Evolutionary conservation across 30 jellyfish, hydroid and myxozoan genomes (phyloP).

Genomic region (Turritopsis dohrnii): DNA sequence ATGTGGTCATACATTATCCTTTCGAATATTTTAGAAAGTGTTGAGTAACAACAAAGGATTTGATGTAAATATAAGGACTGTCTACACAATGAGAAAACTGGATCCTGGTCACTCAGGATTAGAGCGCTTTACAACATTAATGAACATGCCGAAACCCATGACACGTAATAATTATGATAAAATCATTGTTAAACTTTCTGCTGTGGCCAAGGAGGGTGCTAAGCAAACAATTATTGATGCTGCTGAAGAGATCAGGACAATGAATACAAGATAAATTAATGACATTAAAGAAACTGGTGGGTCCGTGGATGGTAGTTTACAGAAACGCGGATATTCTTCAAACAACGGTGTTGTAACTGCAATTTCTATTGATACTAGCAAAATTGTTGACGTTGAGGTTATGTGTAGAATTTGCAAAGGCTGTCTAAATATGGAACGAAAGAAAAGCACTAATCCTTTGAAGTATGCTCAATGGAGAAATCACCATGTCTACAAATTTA

Average conservation of each 20-base stretch:
- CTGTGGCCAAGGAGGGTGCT: neutral
- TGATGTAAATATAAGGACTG: neutral
- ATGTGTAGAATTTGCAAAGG: conserved; percentile 23
- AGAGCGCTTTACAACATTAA: neutral
- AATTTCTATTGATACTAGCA: conserved; percentile 28
- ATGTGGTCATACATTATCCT: too few relatives aligned
- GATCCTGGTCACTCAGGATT: neutral
- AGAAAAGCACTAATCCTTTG: neutral
- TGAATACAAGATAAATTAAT: neutral
- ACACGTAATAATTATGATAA: conserved; percentile 17
- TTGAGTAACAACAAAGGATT: neutral
- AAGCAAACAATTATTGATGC: neutral
- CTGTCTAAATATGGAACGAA: neutral
- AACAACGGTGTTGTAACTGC: neutral
- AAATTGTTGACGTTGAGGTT: neutral
- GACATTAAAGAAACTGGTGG: conserved; percentile 23
- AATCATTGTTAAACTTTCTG: neutral
- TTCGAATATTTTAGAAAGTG: neutral
- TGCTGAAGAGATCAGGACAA: neutral
- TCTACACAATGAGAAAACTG: conserved; percentile 2
- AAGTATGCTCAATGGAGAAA: neutral
- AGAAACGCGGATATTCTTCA: neutral
- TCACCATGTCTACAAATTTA: conserved; percentile 3
- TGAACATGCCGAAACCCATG: conserved; percentile 25
- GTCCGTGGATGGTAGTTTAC: conserved; percentile 39